phyloP scores from a whole-genome alignment of 2,113 vertebrate genomes.

The Neomonachus schauinslandi region DNA sequence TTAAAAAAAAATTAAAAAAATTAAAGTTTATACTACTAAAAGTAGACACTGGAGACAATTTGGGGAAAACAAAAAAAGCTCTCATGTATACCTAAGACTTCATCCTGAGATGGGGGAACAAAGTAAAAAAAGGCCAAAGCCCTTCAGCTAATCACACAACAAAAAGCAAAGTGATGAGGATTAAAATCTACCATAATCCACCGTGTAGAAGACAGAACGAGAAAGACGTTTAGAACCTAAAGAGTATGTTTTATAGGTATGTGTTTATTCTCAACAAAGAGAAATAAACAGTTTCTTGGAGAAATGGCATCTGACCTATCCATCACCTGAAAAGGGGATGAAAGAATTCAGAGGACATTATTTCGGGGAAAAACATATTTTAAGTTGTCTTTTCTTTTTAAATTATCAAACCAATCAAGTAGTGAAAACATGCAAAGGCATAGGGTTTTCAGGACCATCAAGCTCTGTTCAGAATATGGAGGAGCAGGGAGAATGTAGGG shows the following conservation, averaged over 20 bases:
- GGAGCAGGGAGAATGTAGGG: not conserved
- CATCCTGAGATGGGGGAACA: not conserved
- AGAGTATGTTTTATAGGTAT: not conserved
- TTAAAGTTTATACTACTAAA: not conserved
- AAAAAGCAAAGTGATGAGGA: slow-evolving; percentile 4
- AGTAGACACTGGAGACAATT: not conserved
- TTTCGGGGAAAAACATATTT: not conserved
- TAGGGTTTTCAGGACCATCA: not conserved
- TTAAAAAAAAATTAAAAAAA: too few relatives aligned
- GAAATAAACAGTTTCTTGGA: not conserved
- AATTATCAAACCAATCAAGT: not conserved
- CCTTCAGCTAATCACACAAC: not conserved
- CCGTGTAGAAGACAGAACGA: not conserved
- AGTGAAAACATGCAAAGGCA: not conserved
- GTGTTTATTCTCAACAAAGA: not conserved
- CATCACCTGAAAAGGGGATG: not conserved
- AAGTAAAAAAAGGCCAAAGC: not conserved
- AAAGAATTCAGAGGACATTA: not conserved
- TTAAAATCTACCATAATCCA: not conserved
- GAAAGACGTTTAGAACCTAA: not conserved
- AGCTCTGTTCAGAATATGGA: not conserved
- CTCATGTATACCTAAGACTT: not conserved
- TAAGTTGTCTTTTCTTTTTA: not conserved
- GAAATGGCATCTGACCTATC: not conserved
- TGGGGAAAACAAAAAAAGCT: not conserved